Conservation (phyloP, 2,888 invertebrate species). For the Sabatieria punctata region DNA sequence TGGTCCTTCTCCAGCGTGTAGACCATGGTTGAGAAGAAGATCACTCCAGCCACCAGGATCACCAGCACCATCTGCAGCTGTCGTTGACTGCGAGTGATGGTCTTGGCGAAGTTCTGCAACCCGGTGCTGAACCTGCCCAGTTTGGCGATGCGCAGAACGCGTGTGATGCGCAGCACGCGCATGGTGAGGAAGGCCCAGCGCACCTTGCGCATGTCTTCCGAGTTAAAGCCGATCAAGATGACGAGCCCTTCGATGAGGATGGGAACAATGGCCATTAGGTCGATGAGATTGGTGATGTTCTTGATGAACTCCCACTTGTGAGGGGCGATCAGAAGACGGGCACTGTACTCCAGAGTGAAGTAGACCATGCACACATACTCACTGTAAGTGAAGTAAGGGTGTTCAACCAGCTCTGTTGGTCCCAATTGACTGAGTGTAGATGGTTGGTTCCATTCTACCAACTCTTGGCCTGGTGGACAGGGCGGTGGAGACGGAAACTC, state of each 20-base stretch:
- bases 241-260: background rate
- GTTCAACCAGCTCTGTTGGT: too few species aligned
- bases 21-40: conserved; percentile 1
- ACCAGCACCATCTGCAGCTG: background rate
- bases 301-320: background rate
- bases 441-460: too few species aligned
- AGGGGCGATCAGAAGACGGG: background rate
- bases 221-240: background rate
- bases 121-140: background rate
- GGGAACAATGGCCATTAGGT: background rate
- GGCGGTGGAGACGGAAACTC: too few species aligned
- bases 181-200: background rate
- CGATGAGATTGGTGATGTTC: background rate
- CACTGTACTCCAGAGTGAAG: background rate
- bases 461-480: too few species aligned
- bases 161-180: background rate
- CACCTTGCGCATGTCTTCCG: background rate
- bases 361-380: background rate
- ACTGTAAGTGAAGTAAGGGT: too few species aligned
- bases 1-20: too few species aligned
- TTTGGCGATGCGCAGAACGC: background rate
- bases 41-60: background rate
- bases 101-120: background rate
- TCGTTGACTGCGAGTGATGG: background rate
- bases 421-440: too few species aligned